Percentiles rank a stretch among this genome's conserved stretches.
Evolutionary conservation across 2,797 vertebrate species (phyloP).

Genomic region (Ceryle rudis): DNA sequence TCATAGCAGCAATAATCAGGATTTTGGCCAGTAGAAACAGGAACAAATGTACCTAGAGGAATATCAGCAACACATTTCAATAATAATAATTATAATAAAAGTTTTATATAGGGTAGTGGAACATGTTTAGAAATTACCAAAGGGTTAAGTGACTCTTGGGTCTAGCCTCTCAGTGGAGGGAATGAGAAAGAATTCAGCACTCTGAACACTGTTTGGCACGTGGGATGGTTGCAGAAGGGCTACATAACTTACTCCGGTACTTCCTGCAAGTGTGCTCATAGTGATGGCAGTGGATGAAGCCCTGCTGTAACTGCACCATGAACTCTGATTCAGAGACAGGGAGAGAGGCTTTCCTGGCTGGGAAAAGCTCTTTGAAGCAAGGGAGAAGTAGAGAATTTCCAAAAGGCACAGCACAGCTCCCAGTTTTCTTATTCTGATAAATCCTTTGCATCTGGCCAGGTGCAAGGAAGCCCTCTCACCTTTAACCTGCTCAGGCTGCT

Average conservation of each 20-base stretch:
- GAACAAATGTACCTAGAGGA: not conserved
- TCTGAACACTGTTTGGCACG: not conserved
- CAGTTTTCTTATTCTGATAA: not conserved
- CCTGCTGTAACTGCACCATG: fast-evolving
- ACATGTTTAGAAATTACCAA: not conserved
- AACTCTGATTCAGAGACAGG: not conserved
- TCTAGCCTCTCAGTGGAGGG: not conserved
- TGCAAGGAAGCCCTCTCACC: not conserved
- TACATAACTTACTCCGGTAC: not conserved
- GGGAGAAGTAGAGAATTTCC: not conserved
- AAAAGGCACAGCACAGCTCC: not conserved
- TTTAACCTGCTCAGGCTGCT: not conserved
- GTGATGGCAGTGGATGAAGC: not conserved
- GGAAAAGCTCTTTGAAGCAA: not conserved
- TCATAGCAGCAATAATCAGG: not conserved
- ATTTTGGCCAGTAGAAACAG: not conserved
- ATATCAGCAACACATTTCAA: not conserved
- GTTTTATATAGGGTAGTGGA: not conserved
- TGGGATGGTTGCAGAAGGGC: not conserved
- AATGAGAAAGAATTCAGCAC: not conserved
- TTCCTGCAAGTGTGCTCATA: not conserved
- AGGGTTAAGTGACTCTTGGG: not conserved
- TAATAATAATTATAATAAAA: too few species aligned
- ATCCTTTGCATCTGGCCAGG: not conserved
- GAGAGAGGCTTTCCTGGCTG: not conserved